Percentiles rank a stretch among this genome's conserved stretches.
Conservation (phyloP, 1,140 invertebrate species). For the Harpegnathos saltator region DNA sequence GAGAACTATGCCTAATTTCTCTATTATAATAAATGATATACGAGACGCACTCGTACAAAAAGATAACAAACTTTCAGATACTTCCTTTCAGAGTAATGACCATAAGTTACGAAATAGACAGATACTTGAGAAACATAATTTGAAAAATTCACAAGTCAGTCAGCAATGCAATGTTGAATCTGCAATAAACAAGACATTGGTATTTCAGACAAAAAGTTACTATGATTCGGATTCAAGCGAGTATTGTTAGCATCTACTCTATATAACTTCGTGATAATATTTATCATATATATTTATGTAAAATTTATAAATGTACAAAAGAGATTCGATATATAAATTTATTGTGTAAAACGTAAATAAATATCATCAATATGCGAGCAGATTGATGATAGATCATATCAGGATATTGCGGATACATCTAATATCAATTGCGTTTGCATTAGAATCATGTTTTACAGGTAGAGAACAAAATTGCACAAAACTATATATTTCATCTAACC, state of each 20-base stretch:
- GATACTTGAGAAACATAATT: background rate
- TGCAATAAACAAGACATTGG: slow-evolving; percentile 10
- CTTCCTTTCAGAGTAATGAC: background rate
- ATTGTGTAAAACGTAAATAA: too few species aligned
- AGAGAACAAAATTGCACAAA: too few species aligned
- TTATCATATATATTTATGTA: background rate
- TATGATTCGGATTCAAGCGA: slow-evolving; percentile 41
- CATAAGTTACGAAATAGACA: background rate
- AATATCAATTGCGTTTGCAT: too few species aligned
- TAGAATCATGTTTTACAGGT: too few species aligned
- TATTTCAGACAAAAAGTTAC: slow-evolving; percentile 45
- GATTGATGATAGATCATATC: too few species aligned
- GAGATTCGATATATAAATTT: too few species aligned
- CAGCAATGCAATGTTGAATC: background rate
- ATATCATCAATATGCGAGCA: too few species aligned
- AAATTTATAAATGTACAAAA: background rate
- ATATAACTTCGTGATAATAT: background rate
- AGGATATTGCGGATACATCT: too few species aligned
- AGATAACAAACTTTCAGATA: background rate
- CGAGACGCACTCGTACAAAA: background rate
- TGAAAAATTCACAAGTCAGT: background rate
- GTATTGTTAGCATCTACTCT: background rate
- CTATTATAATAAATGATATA: background rate
- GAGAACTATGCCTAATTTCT: background rate
- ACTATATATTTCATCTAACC: too few species aligned